These are phyloP conservation scores for Dryoscopus gambensis DNA, from an alignment of 2,113 vertebrate genomes.

Conservation along the genomic window DNA sequence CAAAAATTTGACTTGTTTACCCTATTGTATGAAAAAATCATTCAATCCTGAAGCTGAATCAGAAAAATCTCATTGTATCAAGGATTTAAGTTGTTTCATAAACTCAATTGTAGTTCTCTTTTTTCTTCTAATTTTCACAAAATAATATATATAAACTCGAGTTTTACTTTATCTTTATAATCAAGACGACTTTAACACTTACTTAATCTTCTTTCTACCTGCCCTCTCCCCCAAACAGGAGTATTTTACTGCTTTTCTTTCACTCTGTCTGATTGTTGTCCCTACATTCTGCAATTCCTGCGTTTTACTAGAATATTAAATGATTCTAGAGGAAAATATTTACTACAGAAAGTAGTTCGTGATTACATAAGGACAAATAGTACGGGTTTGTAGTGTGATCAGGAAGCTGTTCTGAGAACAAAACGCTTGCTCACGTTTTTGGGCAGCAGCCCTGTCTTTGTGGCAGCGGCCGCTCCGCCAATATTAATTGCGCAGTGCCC, in stretches of 20 bases:
- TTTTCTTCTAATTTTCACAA: not conserved
- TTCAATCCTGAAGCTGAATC: not conserved
- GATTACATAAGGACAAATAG: not conserved
- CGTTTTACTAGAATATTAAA: not conserved
- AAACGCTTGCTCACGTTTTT: not conserved
- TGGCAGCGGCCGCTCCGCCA: constrained; percentile 23
- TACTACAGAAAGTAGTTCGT: not conserved
- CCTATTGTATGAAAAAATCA: not conserved
- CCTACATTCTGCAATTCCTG: not conserved
- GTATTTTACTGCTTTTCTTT: not conserved
- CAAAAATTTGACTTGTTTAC: not conserved
- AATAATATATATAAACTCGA: not conserved
- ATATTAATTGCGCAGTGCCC: constrained; percentile 70
- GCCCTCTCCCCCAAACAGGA: not conserved
- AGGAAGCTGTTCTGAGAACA: constrained; percentile 2
- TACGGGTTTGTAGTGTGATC: not conserved
- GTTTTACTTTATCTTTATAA: not conserved
- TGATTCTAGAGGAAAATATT: not conserved
- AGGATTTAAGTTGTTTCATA: not conserved
- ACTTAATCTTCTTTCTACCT: not conserved
- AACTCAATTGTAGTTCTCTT: not conserved
- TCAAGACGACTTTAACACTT: not conserved
- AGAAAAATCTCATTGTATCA: not conserved
- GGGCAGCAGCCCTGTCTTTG: not conserved
- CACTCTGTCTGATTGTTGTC: not conserved